phyloP scores from a whole-genome alignment of 2,888 invertebrate species.

The Acanthopleura granulata region DNA sequence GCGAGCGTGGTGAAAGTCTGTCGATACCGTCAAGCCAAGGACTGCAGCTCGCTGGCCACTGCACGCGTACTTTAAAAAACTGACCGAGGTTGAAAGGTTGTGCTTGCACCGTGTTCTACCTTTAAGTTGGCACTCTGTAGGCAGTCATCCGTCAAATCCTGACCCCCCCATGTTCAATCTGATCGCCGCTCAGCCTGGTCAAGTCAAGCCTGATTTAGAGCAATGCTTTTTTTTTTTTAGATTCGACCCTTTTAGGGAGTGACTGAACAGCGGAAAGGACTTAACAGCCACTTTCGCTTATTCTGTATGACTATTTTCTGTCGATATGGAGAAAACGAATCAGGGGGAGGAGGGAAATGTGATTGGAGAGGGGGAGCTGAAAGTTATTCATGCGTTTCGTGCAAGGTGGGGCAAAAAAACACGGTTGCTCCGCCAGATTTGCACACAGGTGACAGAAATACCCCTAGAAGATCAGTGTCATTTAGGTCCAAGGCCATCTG shows the following conservation, averaged over 20 bases:
- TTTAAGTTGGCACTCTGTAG: neutral
- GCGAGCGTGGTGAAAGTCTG: too few species aligned
- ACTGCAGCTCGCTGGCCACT: too few species aligned
- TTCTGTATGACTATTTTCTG: neutral
- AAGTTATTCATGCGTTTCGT: constrained; percentile 4
- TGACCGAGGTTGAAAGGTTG: too few species aligned
- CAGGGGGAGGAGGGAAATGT: neutral
- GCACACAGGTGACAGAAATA: too few species aligned
- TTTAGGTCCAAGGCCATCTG: too few species aligned
- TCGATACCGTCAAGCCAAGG: too few species aligned
- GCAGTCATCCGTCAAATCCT: constrained; percentile 8
- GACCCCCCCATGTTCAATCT: neutral
- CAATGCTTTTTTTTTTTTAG: neutral
- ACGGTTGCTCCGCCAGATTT: too few species aligned
- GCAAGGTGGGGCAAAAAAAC: neutral
- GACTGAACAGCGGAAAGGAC: neutral
- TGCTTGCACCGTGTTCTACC: too few species aligned
- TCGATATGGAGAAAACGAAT: neutral
- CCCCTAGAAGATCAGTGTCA: too few species aligned
- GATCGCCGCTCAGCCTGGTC: neutral
- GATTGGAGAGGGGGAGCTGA: too few species aligned
- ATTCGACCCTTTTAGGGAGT: constrained; percentile 9
- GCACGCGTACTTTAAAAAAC: too few species aligned
- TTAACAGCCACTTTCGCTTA: neutral
- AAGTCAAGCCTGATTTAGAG: neutral